Evolutionary conservation across 1,140 invertebrate species (phyloP), one percentile per base, ranked within the genome.

Genomic region (Lithobius niger): DNA sequence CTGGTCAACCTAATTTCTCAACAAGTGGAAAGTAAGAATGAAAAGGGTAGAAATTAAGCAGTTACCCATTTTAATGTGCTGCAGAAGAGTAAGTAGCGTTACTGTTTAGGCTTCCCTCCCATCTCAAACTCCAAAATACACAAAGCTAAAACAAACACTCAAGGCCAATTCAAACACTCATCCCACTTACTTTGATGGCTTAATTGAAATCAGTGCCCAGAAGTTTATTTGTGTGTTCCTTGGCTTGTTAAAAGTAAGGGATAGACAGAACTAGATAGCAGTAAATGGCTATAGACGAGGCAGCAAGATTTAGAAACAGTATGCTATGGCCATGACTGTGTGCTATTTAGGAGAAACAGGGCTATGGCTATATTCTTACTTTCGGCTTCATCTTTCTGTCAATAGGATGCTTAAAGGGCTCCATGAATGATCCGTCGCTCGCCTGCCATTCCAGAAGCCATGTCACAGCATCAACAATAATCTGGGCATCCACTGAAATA

Each of bases 381-480:
- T 57, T 45, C 10, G 57, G 53, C 25, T 61, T 60, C 57, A 71
- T 63, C 56, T 67, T 70, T 21, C 60, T 53, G 55, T 64, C 60
- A 1, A 55, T 52, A 10, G 63, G 58, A 26, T 51, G 19, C 13
- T 36, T 6, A 18, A 25, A 19, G 0, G 66, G 66, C 61, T 77
- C 76, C 21, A 61, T 60, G 59, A 77, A 77, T n/a, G 66, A 68
- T 18, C 76, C 76, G 15, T 67, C 61, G 2, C 44, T 13, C 27
- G 64, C 66, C 60, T 77, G 76, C 53, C 67, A 66, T 21, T 65
- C 59, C 1, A 77, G 47, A 2, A 77, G 52, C 71, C 75, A 77
- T 21, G 61, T 58, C 6, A 71, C 56, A 13, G 65, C 64, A 28
- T 60, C 57, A 1, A 60, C 58, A 43, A 76, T 61, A 26, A 77